A percentile compares a stretch with the other conserved stretches of the same genome.
Conservation (phyloP, 2,113 vertebrate species). For the Rissa tridactyla region DNA sequence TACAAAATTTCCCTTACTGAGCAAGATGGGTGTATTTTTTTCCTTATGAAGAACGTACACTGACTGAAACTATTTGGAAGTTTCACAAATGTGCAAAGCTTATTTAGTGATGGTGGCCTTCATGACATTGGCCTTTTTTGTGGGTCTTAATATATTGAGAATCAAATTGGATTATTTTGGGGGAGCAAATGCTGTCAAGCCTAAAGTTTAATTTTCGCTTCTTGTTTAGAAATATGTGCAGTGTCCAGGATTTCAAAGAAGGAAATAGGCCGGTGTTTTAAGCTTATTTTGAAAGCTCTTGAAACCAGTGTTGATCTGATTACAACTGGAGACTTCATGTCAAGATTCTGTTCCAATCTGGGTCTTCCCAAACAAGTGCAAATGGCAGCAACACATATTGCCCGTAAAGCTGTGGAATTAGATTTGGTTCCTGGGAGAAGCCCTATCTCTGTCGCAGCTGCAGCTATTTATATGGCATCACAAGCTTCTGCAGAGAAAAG, state of each 20-base stretch:
- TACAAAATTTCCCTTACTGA: neutral
- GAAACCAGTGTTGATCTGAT: constrained; percentile 99
- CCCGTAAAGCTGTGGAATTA: constrained; percentile 93
- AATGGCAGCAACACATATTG: constrained; percentile 96
- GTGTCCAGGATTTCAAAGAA: constrained; percentile 99
- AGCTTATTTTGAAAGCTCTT: constrained; percentile 96
- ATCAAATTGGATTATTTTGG: neutral
- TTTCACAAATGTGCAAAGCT: neutral
- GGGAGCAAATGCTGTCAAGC: neutral
- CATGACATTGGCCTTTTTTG: neutral
- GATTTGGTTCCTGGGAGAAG: constrained; percentile 97
- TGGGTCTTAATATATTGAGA: neutral
- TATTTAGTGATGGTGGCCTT: neutral
- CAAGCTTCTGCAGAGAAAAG: constrained; percentile 97
- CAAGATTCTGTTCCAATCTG: constrained; percentile 97
- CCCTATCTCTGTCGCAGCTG: constrained; percentile 96
- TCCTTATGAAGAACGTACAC: neutral
- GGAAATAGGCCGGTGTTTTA: constrained; percentile 98
- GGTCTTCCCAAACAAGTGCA: constrained; percentile 97
- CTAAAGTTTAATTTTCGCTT: neutral
- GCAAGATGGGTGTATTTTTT: neutral
- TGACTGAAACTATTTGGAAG: neutral
- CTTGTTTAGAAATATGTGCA: constrained; percentile 91
- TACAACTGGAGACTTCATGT: constrained; percentile 99
- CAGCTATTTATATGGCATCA: constrained; percentile 99